These are phyloP conservation scores for Phyllostomus hastatus DNA, from an alignment of 2,113 vertebrate species.

Conservation along the genomic window DNA sequence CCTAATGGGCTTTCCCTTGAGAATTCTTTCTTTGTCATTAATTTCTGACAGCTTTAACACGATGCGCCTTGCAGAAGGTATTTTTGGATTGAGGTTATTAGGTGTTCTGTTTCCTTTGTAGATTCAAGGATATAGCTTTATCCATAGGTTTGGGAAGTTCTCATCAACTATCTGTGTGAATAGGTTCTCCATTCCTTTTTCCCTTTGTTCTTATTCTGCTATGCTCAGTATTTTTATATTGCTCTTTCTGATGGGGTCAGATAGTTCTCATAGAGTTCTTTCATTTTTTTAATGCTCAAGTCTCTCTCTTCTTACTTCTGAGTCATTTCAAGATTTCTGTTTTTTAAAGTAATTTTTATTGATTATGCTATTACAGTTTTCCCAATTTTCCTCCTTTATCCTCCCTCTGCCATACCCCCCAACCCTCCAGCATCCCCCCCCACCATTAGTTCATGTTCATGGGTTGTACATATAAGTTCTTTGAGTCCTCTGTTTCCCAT, in stretches of 20 bases:
- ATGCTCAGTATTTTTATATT: background rate
- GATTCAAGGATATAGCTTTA: background rate
- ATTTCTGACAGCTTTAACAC: background rate
- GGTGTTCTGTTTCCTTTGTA: background rate
- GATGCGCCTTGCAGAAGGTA: background rate
- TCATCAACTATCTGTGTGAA: background rate
- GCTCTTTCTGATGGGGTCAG: background rate
- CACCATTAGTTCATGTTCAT: too few relatives aligned
- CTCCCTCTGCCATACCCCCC: too few relatives aligned
- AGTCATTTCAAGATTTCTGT: too few relatives aligned
- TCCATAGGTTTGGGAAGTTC: background rate
- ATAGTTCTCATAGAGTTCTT: background rate
- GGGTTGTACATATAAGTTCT: too few relatives aligned
- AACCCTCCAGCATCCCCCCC: too few relatives aligned
- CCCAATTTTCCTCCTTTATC: too few relatives aligned
- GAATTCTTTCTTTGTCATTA: background rate
- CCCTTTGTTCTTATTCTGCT: background rate
- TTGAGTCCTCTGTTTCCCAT: too few relatives aligned
- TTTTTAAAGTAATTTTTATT: too few relatives aligned
- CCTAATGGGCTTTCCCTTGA: background rate
- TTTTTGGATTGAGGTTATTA: background rate
- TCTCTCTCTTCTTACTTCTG: background rate
- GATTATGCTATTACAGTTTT: too few relatives aligned
- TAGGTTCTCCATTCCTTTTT: background rate
- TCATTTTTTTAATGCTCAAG: background rate